Percentiles rank a stretch among this genome's conserved stretches.
Evolutionary conservation across 1,140 invertebrate genomes (phyloP).

Genomic region (Aethina tumida): DNA sequence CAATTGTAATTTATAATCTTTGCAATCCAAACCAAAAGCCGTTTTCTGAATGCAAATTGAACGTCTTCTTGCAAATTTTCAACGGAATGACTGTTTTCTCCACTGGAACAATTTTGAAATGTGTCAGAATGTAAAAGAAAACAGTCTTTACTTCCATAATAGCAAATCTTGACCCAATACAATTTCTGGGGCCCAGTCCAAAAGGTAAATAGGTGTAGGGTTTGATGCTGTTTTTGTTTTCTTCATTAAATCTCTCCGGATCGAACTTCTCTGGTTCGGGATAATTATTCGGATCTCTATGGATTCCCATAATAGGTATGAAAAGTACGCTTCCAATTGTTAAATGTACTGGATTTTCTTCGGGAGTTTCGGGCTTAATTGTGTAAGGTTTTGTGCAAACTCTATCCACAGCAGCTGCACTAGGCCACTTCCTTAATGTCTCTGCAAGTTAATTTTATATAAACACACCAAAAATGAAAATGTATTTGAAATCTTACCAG

Average conservation of each 20-base stretch:
- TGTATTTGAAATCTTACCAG: constrained; percentile 33
- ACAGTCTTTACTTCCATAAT: constrained; percentile 3
- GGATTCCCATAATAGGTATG: constrained; percentile 41
- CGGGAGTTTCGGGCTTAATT: constrained; percentile 21
- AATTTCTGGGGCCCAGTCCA: constrained; percentile 44
- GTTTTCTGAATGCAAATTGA: too few relatives aligned
- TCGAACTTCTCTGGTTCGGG: constrained; percentile 37
- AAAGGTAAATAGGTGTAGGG: constrained; percentile 39
- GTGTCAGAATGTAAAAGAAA: constrained; percentile 5
- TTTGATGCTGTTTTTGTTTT: constrained; percentile 21
- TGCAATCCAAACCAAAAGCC: too few relatives aligned
- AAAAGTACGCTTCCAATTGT: constrained; percentile 19
- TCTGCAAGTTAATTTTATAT: constrained; percentile 32
- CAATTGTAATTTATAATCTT: too few relatives aligned
- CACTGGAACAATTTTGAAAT: too few relatives aligned
- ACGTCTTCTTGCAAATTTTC: too few relatives aligned
- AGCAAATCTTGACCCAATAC: constrained; percentile 26
- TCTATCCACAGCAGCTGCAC: constrained; percentile 39
- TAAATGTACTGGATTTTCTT: constrained; percentile 10
- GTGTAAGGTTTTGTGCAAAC: constrained; percentile 39
- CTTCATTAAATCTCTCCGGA: constrained; percentile 24
- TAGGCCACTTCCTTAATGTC: constrained; percentile 45
- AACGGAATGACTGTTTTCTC: too few relatives aligned
- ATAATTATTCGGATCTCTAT: constrained; percentile 35
- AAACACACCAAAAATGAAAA: not conserved